A percentile compares a stretch with the other conserved stretches of the same genome.
phyloP scores from a whole-genome alignment of 37 sponge, comb jelly and placozoan genomes.

The Hexactinellida sp. region DNA sequence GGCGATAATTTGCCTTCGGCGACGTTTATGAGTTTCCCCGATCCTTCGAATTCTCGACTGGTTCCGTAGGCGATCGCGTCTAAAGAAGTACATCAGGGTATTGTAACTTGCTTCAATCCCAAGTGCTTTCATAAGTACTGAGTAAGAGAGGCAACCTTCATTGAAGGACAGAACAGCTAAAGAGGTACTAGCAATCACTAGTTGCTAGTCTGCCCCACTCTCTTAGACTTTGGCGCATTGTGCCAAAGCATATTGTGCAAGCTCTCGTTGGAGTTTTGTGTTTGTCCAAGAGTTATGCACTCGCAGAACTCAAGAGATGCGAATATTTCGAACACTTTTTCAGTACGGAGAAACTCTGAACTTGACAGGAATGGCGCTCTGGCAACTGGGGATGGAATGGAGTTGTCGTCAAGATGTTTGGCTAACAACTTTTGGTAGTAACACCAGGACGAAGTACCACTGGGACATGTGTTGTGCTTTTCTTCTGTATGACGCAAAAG shows the following conservation, averaged over 20 bases:
- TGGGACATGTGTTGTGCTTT: background rate
- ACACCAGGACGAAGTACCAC: background rate
- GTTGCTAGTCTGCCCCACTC: background rate
- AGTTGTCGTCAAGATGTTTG: background rate
- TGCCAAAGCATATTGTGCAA: background rate
- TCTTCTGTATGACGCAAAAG: background rate
- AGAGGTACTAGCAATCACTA: background rate
- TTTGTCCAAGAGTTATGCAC: background rate
- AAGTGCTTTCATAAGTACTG: background rate
- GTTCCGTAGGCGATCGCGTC: too few species aligned
- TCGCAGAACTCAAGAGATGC: background rate
- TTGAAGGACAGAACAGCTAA: background rate
- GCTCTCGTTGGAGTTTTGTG: background rate
- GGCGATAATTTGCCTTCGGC: too few species aligned
- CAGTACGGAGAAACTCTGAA: background rate
- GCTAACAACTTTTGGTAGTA: background rate
- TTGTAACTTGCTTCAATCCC: background rate
- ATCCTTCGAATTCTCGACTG: too few species aligned
- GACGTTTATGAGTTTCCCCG: too few species aligned
- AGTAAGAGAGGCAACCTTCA: background rate
- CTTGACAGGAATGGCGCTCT: background rate
- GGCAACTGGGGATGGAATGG: background rate
- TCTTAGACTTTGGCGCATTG: background rate
- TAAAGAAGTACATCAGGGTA: background rate
- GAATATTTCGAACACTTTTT: background rate